Evolutionary conservation across 1,140 invertebrate species (phyloP), one percentile per base, ranked within the genome.

Genomic region (Augochlora pura): DNA sequence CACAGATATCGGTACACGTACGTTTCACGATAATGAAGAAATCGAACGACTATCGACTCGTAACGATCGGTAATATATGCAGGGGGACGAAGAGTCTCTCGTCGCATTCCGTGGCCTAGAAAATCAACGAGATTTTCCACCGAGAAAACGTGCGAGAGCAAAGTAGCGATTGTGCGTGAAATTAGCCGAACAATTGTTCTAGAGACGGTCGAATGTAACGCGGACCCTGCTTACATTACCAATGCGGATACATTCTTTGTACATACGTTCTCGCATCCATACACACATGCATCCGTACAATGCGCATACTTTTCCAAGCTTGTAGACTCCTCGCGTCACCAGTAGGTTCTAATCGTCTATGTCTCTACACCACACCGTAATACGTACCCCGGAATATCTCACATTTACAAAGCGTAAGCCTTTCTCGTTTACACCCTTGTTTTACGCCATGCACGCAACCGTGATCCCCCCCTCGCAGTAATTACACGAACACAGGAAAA

Each of bases 331-430:
- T 69, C 42, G n/a, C 63, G 59, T 60, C 54, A 60, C 23, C 46
- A 39, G 42, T 67, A 42, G 38, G n/a, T 38, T 77, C 66, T 70
- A 77, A 8, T 70, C 32, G 59, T 69, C 74, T 77, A 70, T 70
- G 62, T 77, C 74, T 69, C 66, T 77, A 70, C 62, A 62, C 69
- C 74, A 70, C 66, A 77, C 74, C 54, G 14, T 70, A 62, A 49
- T 42, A 70, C 39, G 32, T 14, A 49, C 60, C 8, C 23, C 42
- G n/a, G 14, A 42, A 49, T 49, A 46, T 62, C 18, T 60, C 9
- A 77, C 23, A 32, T 21, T 62, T 49, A 8, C 12, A 68, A 68
- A 68, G 49, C 66, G 16, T 49, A 68, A 52, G 18, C 25, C 42
- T 12, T 46, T 46, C 12, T 54, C 32, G 3, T 18, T 52, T 67